Evolutionary conservation across 1,140 invertebrate genomes (phyloP), one percentile per base, ranked within the genome.

Genomic region (Cherax quadricarinatus): DNA sequence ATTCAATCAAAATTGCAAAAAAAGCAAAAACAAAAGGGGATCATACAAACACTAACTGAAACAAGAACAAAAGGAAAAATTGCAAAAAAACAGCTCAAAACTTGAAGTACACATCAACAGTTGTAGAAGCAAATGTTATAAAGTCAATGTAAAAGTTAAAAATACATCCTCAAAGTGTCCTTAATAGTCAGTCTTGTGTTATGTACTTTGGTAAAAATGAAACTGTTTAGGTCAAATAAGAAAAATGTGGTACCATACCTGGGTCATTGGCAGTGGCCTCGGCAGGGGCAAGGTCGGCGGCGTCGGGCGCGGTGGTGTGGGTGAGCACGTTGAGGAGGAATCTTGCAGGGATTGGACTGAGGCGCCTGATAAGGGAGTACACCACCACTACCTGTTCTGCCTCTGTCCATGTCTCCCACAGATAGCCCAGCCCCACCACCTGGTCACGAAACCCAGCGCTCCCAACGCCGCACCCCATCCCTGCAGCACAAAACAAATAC

Each of bases 321-420:
- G 51, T 79, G 90, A 91, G 90, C 84, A 91, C 60, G 60, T 91
- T 91, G 75, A 86, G 83, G 53, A 87, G 84, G 85, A 91, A 87
- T n/a, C 85, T 70, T 51, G 90, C 90, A 75, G 90, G 90, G 48
- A 87, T 73, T 78, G 90, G 73, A 48, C 73, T 49, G 9, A 91
- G 79, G 30, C 90, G 90, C 49, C 90, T 21, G 51, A 91, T 53
- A 12, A 91, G 90, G 90, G 90, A 91, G 85, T 91, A 91, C 90
- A 91, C 83, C 57, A 86, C 90, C 78, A 91, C 90, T 84, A 91
- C 90, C 90, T 91, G 90, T 84, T 91, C 90, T 57, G 84, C 90
- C 85, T 91, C 84, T 10, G 62, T 91, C 89, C 89, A 91, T 73
- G 83, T 79, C 83, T 91, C 89, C 89, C 89, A 91, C 89, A 91